These are phyloP conservation scores for Heliconius congener DNA, from an alignment of 1,140 invertebrate species.

Conservation along the genomic window DNA sequence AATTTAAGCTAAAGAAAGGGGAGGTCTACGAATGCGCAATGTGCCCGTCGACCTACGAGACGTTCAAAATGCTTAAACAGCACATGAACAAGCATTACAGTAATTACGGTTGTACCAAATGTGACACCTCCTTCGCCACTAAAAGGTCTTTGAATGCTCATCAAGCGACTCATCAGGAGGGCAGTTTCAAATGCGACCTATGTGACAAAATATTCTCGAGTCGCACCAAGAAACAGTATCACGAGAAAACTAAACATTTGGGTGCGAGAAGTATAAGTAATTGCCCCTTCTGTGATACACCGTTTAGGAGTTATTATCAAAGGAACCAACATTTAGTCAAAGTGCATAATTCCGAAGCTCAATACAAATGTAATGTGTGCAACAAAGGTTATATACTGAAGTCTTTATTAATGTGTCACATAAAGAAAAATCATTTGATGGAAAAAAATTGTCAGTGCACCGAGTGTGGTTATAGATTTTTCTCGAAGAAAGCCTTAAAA, in stretches of 20 bases:
- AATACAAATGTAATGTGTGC: slow-evolving; percentile 73
- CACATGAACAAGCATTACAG: slow-evolving; percentile 76
- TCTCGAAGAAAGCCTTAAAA: slow-evolving; percentile 81
- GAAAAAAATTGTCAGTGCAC: slow-evolving; percentile 72
- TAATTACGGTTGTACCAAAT: slow-evolving; percentile 62
- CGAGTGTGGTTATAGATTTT: slow-evolving; percentile 76
- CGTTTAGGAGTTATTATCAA: slow-evolving; percentile 68
- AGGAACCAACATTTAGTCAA: slow-evolving; percentile 68
- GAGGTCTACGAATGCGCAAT: slow-evolving; percentile 63
- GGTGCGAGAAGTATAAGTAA: slow-evolving; percentile 62
- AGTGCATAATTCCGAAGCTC: slow-evolving; percentile 64
- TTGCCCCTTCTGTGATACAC: slow-evolving; percentile 61
- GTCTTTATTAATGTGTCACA: slow-evolving; percentile 64
- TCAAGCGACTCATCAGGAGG: slow-evolving; percentile 57
- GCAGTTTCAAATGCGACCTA: slow-evolving; percentile 65
- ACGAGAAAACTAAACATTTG: slow-evolving; percentile 64
- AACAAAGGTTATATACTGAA: slow-evolving; percentile 61
- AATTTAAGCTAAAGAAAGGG: slow-evolving; percentile 65
- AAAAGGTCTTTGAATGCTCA: slow-evolving; percentile 63
- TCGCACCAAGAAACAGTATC: slow-evolving; percentile 61
- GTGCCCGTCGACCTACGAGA: slow-evolving; percentile 63
- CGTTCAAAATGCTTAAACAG: slow-evolving; percentile 73
- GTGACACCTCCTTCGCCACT: slow-evolving; percentile 59
- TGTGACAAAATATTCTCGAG: slow-evolving; percentile 67
- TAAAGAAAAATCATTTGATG: slow-evolving; percentile 71